Evolutionary conservation across 2,797 vertebrate genomes (phyloP).

Genomic region (Zenarchopterus dispar): DNA sequence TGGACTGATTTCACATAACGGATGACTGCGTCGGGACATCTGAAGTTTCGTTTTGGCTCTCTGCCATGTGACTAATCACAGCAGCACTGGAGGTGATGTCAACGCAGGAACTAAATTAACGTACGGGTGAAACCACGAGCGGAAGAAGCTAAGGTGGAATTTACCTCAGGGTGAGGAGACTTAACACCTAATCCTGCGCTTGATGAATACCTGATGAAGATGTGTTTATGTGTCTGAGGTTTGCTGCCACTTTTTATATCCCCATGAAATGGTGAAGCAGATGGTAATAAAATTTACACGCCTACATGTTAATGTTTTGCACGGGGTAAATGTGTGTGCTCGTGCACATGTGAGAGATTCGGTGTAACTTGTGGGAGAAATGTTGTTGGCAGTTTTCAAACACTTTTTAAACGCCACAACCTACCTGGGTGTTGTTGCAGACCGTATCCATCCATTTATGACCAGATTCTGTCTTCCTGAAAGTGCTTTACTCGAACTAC

Average conservation of each 20-base stretch:
- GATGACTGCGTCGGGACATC: constrained; percentile 33
- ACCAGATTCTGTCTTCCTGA: too few relatives aligned
- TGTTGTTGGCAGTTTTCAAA: too few relatives aligned
- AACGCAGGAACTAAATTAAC: constrained; percentile 61
- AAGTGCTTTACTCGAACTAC: too few relatives aligned
- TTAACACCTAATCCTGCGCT: constrained; percentile 60
- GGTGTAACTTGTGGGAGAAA: not conserved
- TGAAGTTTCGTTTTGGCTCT: constrained; percentile 53
- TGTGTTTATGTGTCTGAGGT: constrained; percentile 78
- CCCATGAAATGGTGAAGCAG: constrained; percentile 73
- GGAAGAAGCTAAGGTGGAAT: constrained; percentile 58
- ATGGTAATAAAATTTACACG: constrained; percentile 72
- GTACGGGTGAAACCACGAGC: constrained; percentile 41
- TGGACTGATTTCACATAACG: constrained; percentile 44
- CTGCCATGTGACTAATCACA: constrained; percentile 58
- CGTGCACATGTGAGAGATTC: constrained; percentile 14
- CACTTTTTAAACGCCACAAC: too few relatives aligned
- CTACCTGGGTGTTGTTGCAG: too few relatives aligned
- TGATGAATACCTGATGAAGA: constrained; percentile 73
- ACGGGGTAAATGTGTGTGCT: constrained; percentile 29
- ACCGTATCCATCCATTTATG: too few relatives aligned
- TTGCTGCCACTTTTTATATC: constrained; percentile 66
- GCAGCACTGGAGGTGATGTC: constrained; percentile 55
- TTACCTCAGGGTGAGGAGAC: constrained; percentile 61
- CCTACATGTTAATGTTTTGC: constrained; percentile 52